These are phyloP conservation scores for Acronicta aceris DNA, from an alignment of 2,888 invertebrate genomes.

Conservation along the genomic window DNA sequence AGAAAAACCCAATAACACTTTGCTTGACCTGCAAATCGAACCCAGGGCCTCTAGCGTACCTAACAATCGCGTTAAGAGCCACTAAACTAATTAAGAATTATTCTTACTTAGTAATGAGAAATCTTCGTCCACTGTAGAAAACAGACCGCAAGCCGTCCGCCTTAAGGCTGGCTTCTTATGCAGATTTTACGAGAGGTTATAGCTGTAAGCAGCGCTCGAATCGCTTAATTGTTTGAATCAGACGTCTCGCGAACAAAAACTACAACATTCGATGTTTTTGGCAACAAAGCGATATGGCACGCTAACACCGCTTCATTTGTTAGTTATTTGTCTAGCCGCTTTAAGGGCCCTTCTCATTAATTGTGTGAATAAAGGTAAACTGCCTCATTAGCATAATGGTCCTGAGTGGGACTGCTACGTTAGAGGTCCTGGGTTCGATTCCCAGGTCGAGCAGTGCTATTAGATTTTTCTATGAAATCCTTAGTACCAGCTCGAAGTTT, in stretches of 20 bases:
- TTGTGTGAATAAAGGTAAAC: background rate
- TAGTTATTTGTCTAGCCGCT: constrained; percentile 48
- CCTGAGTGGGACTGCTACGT: no score
- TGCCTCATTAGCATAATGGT: no score
- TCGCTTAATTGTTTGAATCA: constrained; percentile 80
- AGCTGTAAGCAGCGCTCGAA: constrained; percentile 72
- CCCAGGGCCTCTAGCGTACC: no score
- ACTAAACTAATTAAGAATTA: no score
- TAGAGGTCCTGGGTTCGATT: no score
- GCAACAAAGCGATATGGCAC: constrained; percentile 57
- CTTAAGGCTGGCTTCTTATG: constrained; percentile 79
- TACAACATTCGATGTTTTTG: constrained; percentile 61
- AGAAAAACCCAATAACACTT: no score
- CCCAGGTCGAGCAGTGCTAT: no score
- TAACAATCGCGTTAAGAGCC: no score
- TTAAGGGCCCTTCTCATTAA: constrained; percentile 33
- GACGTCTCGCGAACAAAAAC: constrained; percentile 71
- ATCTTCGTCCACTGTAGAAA: constrained; percentile 60
- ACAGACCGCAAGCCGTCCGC: constrained; percentile 65
- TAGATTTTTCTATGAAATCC: no score
- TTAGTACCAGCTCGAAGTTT: no score
- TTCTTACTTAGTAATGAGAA: background rate
- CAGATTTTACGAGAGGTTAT: constrained; percentile 80
- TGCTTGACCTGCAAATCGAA: no score
- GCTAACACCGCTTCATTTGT: constrained; percentile 49